Evolutionary conservation across 1,140 invertebrate species (phyloP).

Genomic region (Zeugodacus cucurbitae): DNA sequence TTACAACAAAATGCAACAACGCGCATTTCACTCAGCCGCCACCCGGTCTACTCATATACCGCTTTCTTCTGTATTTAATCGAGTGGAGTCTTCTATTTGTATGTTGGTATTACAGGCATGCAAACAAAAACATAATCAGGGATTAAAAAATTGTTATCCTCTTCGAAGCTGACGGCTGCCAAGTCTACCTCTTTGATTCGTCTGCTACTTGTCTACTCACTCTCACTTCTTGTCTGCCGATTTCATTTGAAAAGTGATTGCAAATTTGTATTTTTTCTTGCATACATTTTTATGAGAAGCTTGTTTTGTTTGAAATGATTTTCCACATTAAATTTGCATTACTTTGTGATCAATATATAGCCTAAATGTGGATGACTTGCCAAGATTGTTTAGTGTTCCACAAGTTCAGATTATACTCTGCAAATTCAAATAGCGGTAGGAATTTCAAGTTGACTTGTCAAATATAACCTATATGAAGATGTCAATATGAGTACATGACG

Average conservation of each 20-base stretch:
- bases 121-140: not conserved
- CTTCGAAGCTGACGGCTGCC: not conserved
- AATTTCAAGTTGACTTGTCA: no score
- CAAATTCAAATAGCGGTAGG: no score
- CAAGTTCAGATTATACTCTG: no score
- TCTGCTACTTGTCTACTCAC: not conserved
- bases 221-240: not conserved
- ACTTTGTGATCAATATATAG: no score
- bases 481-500: no score
- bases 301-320: not conserved
- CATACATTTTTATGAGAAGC: not conserved
- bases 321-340: no score
- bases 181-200: not conserved
- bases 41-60: not conserved
- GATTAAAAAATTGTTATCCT: conserved; percentile 16
- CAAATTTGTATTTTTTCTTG: not conserved
- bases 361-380: no score
- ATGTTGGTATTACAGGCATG: not conserved
- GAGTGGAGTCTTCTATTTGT: no score
- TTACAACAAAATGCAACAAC: not conserved
- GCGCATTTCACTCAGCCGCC: not conserved
- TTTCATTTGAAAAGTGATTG: conserved; percentile 10
- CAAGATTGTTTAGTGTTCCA: no score
- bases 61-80: not conserved
- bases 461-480: no score